Base-by-base conservation (phyloP, 2,888 invertebrate genomes). In the Cephus pulcher region DNA sequence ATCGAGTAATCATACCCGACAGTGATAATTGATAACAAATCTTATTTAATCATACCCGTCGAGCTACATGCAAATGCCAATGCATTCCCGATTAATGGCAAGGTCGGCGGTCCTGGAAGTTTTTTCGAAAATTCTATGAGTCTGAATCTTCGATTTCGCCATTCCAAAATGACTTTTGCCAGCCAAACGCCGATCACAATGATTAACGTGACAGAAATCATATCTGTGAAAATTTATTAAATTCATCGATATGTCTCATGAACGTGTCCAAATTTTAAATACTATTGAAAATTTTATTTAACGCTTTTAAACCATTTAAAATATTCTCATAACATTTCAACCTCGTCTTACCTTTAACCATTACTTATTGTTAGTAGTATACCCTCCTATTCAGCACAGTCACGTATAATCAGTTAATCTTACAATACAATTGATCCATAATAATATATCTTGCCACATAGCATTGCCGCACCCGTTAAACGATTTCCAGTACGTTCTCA, bases 21-120 rank as follows among this genome's bases (percentile, higher is more conserved):
- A 11, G 6, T 73, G 23, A 15, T 15, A 73, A 69, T 73, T 37
- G 3, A 32, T 73, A 40, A 12, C 0, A 68, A 74, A 12, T 33
- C 34, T 32, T 33, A n/a, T n/a, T 15, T n/a, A 73, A 73, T 76
- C 33, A 68, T 79, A 84, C 86, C 86, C 11, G 84, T 83, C 23
- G 79, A 70, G 23, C 78, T 75, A 71, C 85, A 84, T 12, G 84
- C 83, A 34, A 86, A 84, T 32, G 79, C 79, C 15, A 84, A 74
- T 69, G 86, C 86, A 73, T 85, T 86, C 34, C 86, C 86, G 34
- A 86, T 81, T 12, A 85, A 73, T 3, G 86, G 86, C 23, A 86
- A 69, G 0, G 83, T 76, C 11, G 81, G 83, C 69, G 86, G 86
- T 68, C 86, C 86, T 0, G 85, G 82, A 69, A 85, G 73, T 68